Evolutionary conservation across 2,888 invertebrate genomes (phyloP).

Genomic region (Heteromyza rotundicornis): DNA sequence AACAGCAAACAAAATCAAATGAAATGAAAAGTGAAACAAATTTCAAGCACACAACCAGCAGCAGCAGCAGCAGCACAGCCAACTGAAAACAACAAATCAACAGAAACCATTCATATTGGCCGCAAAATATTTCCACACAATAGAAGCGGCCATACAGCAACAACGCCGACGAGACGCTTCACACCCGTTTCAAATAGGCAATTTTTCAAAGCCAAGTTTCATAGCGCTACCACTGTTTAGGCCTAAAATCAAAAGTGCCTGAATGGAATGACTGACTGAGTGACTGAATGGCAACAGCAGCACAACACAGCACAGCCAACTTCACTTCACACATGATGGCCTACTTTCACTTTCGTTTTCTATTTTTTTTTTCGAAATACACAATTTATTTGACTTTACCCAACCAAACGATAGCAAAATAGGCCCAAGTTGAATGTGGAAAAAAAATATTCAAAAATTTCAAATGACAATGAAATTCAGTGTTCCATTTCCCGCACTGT

Average conservation of each 20-base stretch:
- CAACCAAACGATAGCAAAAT: neutral
- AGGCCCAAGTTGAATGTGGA: neutral
- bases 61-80: no score
- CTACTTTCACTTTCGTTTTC: conserved; percentile 56
- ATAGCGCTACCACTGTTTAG: conserved; percentile 6
- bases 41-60: no score
- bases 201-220: conserved; percentile 26
- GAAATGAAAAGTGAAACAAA: no score
- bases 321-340: conserved; percentile 39
- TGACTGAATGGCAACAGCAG: neutral
- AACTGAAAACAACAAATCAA: no score
- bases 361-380: no score
- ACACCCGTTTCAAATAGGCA: no score
- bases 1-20: no score
- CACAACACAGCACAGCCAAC: conserved; percentile 3
- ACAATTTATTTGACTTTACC: conserved; percentile 22
- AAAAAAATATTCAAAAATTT: neutral
- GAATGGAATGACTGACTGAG: no score
- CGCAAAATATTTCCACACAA: neutral
- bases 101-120: no score
- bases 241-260: conserved; percentile 11
- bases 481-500: conserved; percentile 43
- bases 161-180: neutral
- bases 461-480: conserved; percentile 47
- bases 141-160: neutral